These are phyloP conservation scores for Seira sanloemensis DNA, from an alignment of 2,888 invertebrate genomes.

Conservation along the genomic window DNA sequence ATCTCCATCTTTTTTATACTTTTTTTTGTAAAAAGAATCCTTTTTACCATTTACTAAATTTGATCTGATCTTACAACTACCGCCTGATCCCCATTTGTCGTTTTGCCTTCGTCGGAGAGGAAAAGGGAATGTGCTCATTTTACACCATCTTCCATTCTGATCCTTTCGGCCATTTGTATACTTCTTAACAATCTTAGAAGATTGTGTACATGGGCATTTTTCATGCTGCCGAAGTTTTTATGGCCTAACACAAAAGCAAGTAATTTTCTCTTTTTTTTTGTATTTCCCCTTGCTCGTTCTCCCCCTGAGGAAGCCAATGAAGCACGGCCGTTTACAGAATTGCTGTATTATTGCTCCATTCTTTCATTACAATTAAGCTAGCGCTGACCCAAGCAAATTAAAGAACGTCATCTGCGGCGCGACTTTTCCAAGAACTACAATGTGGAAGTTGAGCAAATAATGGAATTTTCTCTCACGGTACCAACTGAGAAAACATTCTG, in stretches of 20 bases:
- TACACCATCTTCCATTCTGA: slow-evolving; percentile 5
- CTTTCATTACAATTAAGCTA: too few species aligned
- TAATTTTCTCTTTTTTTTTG: neutral
- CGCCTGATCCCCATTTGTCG: slow-evolving; percentile 60
- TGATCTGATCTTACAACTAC: slow-evolving; percentile 35
- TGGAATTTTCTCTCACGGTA: too few species aligned
- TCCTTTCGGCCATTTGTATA: slow-evolving; percentile 22
- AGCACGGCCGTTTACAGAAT: too few species aligned
- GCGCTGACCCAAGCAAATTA: too few species aligned
- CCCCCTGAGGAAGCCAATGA: too few species aligned
- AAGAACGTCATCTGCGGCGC: too few species aligned
- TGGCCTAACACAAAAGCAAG: neutral
- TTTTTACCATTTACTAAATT: slow-evolving; percentile 38
- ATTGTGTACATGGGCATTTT: neutral
- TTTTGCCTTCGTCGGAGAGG: slow-evolving; percentile 6
- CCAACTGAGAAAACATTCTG: too few species aligned
- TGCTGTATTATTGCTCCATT: too few species aligned
- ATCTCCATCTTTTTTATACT: slow-evolving; percentile 12
- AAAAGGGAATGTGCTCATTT: neutral
- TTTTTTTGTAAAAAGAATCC: neutral
- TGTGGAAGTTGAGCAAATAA: too few species aligned
- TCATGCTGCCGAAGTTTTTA: neutral
- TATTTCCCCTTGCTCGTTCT: too few species aligned
- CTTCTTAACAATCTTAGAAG: neutral
- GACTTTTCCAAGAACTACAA: too few species aligned